Conservation (phyloP, 2,797 vertebrate genomes). For the Tachyglossus aculeatus region DNA sequence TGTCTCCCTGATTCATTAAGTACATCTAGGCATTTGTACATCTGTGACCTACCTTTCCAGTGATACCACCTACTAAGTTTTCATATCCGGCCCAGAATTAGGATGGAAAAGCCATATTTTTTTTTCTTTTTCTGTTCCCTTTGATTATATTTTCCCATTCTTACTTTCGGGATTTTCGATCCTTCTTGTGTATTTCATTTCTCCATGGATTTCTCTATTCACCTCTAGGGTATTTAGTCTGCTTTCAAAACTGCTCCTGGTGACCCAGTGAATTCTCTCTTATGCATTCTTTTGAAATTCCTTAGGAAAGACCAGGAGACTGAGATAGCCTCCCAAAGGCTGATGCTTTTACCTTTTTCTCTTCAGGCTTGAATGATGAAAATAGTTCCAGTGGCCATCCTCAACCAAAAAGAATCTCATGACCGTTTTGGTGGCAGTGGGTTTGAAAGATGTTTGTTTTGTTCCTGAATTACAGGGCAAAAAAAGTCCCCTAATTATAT, state of each 20-base stretch:
- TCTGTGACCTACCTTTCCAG: conserved; percentile 3
- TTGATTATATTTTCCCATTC: background rate
- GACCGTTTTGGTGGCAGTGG: background rate
- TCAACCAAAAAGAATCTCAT: background rate
- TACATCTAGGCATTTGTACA: conserved; percentile 5
- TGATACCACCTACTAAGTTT: background rate
- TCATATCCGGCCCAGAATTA: background rate
- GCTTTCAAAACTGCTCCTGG: conserved; percentile 2
- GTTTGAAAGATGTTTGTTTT: background rate
- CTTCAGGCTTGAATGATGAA: background rate
- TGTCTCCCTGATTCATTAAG: background rate
- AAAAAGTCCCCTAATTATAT: background rate
- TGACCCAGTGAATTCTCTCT: too few species aligned
- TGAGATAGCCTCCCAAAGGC: background rate
- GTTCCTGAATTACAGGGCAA: background rate
- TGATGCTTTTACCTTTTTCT: background rate
- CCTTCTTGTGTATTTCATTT: too few species aligned
- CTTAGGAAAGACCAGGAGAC: too few species aligned
- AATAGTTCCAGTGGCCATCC: background rate
- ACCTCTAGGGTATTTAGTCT: background rate
- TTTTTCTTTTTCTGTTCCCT: background rate
- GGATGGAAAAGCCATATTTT: conserved; percentile 11
- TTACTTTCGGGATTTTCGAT: conserved; percentile 1
- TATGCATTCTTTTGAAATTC: too few species aligned
- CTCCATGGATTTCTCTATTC: background rate